A percentile compares a stretch with the other conserved stretches of the same genome.
Evolutionary conservation across 2,888 invertebrate genomes (phyloP).

Genomic region (Athalia circularis): DNA sequence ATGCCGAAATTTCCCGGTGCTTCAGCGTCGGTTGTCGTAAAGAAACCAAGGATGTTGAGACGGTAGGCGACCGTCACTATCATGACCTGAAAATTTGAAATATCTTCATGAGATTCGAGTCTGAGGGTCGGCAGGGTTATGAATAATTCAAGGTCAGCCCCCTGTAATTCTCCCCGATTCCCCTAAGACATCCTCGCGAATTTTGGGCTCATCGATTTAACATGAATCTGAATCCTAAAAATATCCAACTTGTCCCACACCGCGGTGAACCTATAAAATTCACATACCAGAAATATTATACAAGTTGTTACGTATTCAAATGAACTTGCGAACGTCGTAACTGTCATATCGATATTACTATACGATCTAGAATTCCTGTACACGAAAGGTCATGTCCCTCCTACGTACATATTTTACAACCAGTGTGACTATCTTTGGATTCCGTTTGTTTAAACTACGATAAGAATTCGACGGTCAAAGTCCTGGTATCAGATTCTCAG

Average conservation of each 20-base stretch:
- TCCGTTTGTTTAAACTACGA: background rate
- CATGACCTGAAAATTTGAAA: slow-evolving; percentile 77
- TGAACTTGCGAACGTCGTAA: slow-evolving; percentile 2
- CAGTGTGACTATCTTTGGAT: slow-evolving; percentile 18
- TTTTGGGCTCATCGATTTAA: slow-evolving; percentile 30
- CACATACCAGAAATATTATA: background rate
- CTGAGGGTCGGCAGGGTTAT: background rate
- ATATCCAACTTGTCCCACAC: background rate
- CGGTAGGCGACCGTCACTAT: slow-evolving; percentile 88
- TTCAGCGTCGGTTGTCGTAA: slow-evolving; percentile 86
- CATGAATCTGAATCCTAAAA: slow-evolving; percentile 25
- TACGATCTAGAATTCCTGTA: background rate
- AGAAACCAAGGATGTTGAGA: slow-evolving; percentile 89
- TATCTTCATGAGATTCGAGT: background rate
- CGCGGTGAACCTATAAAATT: slow-evolving; percentile 17
- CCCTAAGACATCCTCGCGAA: slow-evolving; percentile 8
- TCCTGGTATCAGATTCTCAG: background rate
- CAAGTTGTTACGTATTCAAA: background rate
- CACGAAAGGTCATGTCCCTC: background rate
- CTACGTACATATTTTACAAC: background rate
- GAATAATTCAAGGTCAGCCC: slow-evolving; percentile 4
- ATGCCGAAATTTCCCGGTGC: slow-evolving; percentile 88
- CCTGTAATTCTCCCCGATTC: slow-evolving; percentile 12
- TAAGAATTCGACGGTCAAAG: slow-evolving; percentile 27
- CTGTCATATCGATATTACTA: background rate